Evolutionary conservation across 2,888 invertebrate genomes (phyloP), one percentile per base, ranked within the genome.

Genomic region (Drymonia ruficornis): DNA sequence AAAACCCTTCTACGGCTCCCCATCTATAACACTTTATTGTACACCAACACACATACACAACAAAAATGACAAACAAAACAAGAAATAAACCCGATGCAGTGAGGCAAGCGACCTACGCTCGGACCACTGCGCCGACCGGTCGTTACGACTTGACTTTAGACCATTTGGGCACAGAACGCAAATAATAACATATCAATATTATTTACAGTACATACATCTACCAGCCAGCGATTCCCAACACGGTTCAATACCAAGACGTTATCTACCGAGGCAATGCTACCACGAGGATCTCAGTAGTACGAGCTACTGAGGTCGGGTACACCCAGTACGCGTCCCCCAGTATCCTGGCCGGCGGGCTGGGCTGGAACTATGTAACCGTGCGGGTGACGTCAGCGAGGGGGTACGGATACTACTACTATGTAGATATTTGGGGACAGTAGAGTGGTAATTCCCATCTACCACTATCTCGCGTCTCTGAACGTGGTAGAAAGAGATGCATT

Each of bases 351-450:
- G 84, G 83, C 1, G 89, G 89, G 0, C 36, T 86, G 0, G 79
- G 81, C 0, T 59, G 63, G 28, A 81, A 66, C 53, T 81, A 83
- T 18, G 84, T 74, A 0, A 86, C 86, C 0, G 55, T 90, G 1
- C 67, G 89, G 16, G 73, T 84, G 4, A 81, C 84, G 13, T 78
- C 87, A 0, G 69, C 76, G 0, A 72, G 77, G 1, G 84, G 89
- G 0, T 81, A 79, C 18, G 90, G 90, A 0, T 91, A 81, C 52
- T 80, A 90, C 56, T 90, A 87, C 55, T 56, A 72, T 0, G 59
- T 89, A 2, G 84, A 84, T 8, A 70, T 90, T 45, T 89, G 83
- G 82, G 89, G 89, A 23, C 81, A 76, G 31, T 85, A 76, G 68
- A 31, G 16, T n/a, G 40, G 7, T 16, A 23, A 23, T 5, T 7